These are phyloP conservation scores for Meteorus cinctellus DNA, from an alignment of 2,888 invertebrate species.

Conservation along the genomic window DNA sequence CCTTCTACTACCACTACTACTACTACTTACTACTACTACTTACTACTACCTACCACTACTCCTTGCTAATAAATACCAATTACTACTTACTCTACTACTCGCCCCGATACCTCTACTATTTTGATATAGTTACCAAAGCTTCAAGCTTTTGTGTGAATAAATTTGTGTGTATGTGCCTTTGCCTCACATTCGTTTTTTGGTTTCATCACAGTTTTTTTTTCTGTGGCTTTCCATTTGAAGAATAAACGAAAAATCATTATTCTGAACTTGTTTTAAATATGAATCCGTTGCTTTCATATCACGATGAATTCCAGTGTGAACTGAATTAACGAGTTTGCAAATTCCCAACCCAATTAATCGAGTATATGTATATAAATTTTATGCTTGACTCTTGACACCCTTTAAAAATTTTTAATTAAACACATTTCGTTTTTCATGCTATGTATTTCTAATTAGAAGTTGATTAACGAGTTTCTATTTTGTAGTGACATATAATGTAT, in stretches of 20 bases:
- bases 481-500: not conserved
- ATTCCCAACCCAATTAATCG: not conserved
- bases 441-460: constrained; percentile 4
- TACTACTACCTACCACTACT: not conserved
- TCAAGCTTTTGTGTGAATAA: constrained; percentile 17
- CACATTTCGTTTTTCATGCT: not conserved
- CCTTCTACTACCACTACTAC: not conserved
- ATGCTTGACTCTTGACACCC: too few relatives aligned
- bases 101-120: constrained; percentile 24
- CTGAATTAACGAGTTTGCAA: not conserved
- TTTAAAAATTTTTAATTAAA: not conserved
- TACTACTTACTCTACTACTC: constrained; percentile 35
- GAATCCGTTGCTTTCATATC: not conserved
- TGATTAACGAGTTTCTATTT: not conserved
- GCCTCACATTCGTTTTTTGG: not conserved
- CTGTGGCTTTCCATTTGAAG: not conserved
- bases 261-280: not conserved
- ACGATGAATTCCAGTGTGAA: not conserved
- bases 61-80: not conserved
- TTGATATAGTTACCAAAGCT: constrained; percentile 24
- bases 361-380: not conserved
- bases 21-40: constrained; percentile 36
- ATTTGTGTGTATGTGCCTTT: constrained; percentile 15
- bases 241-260: too few relatives aligned
- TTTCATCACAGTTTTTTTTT: not conserved